Percentiles rank a stretch among this genome's conserved stretches.
These are phyloP conservation scores for Pterocles burchelli DNA, from an alignment of 2,113 vertebrate genomes.

Conservation along the genomic window DNA sequence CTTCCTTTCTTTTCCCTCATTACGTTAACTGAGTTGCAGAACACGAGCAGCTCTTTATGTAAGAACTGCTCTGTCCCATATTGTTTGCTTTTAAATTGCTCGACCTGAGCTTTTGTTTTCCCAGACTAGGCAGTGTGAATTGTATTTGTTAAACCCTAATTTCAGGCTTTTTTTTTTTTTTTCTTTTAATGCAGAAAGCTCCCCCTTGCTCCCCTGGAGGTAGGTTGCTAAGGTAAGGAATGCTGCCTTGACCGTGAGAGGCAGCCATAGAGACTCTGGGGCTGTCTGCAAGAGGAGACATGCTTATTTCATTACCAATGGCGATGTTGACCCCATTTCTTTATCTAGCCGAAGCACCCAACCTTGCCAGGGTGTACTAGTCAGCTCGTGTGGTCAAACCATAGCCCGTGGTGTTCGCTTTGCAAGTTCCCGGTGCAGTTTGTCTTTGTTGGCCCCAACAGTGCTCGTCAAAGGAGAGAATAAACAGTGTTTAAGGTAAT, in stretches of 20 bases:
- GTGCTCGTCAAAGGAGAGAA: fast-evolving
- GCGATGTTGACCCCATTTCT: background rate
- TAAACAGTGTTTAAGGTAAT: fast-evolving
- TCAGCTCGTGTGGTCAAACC: background rate
- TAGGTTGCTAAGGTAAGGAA: background rate
- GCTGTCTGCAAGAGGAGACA: background rate
- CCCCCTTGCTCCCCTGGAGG: too few relatives aligned
- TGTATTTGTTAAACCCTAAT: background rate
- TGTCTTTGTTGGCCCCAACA: background rate
- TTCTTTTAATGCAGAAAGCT: background rate
- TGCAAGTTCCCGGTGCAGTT: too few relatives aligned
- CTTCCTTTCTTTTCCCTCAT: background rate
- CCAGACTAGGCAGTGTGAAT: background rate
- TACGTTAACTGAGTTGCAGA: background rate
- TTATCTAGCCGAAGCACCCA: background rate
- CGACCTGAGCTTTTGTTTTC: background rate
- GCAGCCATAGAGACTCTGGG: background rate
- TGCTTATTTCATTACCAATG: background rate
- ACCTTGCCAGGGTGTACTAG: fast-evolving
- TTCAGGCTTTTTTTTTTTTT: background rate
- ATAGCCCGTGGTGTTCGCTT: too few relatives aligned
- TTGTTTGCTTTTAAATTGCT: background rate
- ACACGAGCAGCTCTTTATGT: background rate
- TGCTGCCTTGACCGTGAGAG: background rate
- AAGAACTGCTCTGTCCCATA: background rate